Evolutionary conservation across 2,888 invertebrate species (phyloP).

Genomic region (Zygogramma bicolorata): DNA sequence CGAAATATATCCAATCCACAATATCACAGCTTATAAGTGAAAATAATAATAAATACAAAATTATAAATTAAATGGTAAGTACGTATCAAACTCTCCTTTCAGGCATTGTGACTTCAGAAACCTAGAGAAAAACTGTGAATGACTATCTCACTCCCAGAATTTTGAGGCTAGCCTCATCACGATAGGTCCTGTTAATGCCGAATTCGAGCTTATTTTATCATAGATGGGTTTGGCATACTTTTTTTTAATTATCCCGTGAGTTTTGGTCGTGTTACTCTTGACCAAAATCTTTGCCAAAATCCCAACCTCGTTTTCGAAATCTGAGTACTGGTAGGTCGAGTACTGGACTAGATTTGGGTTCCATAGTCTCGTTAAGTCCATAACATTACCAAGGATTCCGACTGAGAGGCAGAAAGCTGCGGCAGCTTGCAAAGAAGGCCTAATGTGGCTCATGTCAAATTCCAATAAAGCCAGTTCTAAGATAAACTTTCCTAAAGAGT

Average conservation of each 20-base stretch:
- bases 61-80: too few relatives aligned
- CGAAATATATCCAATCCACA: too few relatives aligned
- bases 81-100: too few relatives aligned
- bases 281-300: conserved; percentile 77
- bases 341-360: conserved; percentile 81
- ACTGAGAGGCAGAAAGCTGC: conserved; percentile 82
- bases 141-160: too few relatives aligned
- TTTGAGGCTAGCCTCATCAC: conserved; percentile 52
- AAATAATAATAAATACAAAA: too few relatives aligned
- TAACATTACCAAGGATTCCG: conserved; percentile 69
- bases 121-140: too few relatives aligned
- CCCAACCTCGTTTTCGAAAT: conserved; percentile 77
- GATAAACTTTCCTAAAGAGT: conserved; percentile 82
- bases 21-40: too few relatives aligned
- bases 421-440: conserved; percentile 88
- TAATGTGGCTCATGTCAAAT: conserved; percentile 81
- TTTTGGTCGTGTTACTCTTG: conserved; percentile 78
- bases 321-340: conserved; percentile 78
- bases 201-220: conserved; percentile 75
- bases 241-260: conserved; percentile 74
- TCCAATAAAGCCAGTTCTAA: conserved; percentile 87
- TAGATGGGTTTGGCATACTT: conserved; percentile 75
- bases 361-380: conserved; percentile 73
- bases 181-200: conserved; percentile 71
- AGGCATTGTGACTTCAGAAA: too few relatives aligned